phyloP scores from a whole-genome alignment of 2,113 vertebrate species.

The Amphiprion percula region DNA sequence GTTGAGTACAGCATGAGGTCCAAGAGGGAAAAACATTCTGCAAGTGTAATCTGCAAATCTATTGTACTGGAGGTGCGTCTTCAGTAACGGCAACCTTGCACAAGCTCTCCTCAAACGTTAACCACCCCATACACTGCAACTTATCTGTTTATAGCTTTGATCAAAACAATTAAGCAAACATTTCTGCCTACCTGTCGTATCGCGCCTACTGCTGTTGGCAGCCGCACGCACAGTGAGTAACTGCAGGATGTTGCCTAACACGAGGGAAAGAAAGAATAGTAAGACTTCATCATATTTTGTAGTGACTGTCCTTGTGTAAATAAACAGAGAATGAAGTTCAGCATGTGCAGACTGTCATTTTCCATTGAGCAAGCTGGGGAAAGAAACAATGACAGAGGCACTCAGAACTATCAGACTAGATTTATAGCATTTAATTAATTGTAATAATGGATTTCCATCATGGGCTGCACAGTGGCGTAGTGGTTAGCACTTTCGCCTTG shows the following conservation, averaged over 20 bases:
- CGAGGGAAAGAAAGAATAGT: constrained; percentile 1
- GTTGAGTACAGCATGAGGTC: neutral
- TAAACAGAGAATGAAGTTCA: neutral
- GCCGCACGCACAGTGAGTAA: neutral
- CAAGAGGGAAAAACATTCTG: neutral
- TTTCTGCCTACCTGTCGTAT: neutral
- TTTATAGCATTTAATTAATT: too few relatives aligned
- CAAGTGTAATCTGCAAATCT: neutral
- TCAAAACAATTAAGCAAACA: neutral
- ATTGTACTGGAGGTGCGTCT: neutral
- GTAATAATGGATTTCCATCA: too few relatives aligned
- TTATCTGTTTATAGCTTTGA: neutral
- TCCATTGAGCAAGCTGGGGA: too few relatives aligned
- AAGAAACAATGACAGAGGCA: too few relatives aligned
- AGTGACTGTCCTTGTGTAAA: neutral
- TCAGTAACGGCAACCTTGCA: neutral
- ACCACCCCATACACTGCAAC: neutral
- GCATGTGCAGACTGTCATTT: too few relatives aligned
- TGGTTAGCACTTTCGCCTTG: too few relatives aligned
- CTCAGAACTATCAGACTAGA: too few relatives aligned
- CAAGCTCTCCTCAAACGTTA: neutral
- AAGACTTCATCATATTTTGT: neutral
- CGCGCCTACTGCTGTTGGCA: neutral
- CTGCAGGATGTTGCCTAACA: neutral
- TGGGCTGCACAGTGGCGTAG: too few relatives aligned